Conservation (phyloP, 2,888 invertebrate species). For the Odontocolon sp. region DNA sequence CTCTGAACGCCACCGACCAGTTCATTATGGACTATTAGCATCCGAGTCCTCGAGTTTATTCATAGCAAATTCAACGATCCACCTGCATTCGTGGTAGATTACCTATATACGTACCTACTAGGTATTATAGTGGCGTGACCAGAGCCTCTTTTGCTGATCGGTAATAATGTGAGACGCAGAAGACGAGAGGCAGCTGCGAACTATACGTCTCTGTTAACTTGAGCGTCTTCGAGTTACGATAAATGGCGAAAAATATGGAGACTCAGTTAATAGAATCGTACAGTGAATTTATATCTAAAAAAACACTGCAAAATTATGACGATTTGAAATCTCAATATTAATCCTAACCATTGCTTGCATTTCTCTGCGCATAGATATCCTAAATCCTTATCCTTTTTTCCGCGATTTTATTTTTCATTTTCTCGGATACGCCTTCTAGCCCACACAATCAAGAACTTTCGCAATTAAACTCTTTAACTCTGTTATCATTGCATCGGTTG, state of each 20-base stretch:
- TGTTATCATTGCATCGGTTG: slow-evolving; percentile 4
- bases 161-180: slow-evolving; percentile 34
- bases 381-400: background rate
- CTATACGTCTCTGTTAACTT: slow-evolving; percentile 19
- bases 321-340: too few relatives aligned
- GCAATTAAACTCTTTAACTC: slow-evolving; percentile 27
- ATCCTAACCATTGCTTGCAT: too few relatives aligned
- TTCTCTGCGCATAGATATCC: too few relatives aligned
- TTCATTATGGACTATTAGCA: slow-evolving; percentile 15
- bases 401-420: background rate
- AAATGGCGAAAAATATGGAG: background rate
- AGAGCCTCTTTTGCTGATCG: slow-evolving; percentile 33
- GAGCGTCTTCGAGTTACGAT: slow-evolving; percentile 34
- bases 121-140: slow-evolving; percentile 29
- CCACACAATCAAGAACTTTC: slow-evolving; percentile 22
- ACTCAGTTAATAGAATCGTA: background rate
- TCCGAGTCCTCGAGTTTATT: background rate
- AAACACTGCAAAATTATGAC: too few relatives aligned
- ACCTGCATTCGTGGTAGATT: slow-evolving; percentile 14
- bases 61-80: slow-evolving; percentile 17
- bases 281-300: too few relatives aligned
- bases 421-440: background rate
- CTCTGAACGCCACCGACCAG: background rate
- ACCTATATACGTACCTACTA: too few relatives aligned
- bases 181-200: slow-evolving; percentile 40